Evolutionary conservation across 2,888 invertebrate genomes (phyloP).

Genomic region (Scaptomyza flava): DNA sequence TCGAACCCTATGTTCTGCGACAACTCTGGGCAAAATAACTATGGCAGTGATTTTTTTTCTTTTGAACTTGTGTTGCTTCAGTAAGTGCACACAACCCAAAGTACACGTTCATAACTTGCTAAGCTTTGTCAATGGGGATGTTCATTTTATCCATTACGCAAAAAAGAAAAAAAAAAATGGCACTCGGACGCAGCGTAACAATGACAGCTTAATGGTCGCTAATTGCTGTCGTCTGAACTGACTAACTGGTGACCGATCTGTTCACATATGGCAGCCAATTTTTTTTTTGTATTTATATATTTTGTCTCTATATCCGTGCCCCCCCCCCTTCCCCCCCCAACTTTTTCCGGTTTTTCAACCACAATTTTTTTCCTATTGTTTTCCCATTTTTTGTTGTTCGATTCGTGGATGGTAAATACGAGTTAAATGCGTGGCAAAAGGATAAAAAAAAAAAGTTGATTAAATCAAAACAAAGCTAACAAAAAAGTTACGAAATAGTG

Average conservation of each 20-base stretch:
- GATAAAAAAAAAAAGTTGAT: slow-evolving; percentile 1
- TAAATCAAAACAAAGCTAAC: slow-evolving; percentile 2
- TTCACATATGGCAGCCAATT: slow-evolving; percentile 13
- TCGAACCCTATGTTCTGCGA: no score
- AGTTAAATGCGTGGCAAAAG: slow-evolving; percentile 33
- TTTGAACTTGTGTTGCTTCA: no score
- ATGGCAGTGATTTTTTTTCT: no score
- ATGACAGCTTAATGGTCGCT: slow-evolving; percentile 38
- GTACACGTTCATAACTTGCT: neutral
- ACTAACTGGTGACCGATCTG: slow-evolving; percentile 19
- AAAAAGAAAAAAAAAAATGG: neutral
- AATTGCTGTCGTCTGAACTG: slow-evolving; percentile 52
- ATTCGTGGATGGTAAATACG: slow-evolving; percentile 31
- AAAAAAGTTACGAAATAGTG: neutral
- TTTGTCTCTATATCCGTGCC: no score
- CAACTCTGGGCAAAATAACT: no score
- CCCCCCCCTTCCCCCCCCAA: neutral
- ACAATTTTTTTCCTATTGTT: neutral
- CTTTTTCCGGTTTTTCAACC: neutral
- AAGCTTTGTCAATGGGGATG: neutral
- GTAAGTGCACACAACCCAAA: neutral
- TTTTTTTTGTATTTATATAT: neutral
- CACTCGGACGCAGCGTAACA: neutral
- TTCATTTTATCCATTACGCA: slow-evolving; percentile 3
- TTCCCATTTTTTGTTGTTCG: neutral